Conservation (phyloP, 2,797 vertebrate species). For the Oreochromis grahami region DNA sequence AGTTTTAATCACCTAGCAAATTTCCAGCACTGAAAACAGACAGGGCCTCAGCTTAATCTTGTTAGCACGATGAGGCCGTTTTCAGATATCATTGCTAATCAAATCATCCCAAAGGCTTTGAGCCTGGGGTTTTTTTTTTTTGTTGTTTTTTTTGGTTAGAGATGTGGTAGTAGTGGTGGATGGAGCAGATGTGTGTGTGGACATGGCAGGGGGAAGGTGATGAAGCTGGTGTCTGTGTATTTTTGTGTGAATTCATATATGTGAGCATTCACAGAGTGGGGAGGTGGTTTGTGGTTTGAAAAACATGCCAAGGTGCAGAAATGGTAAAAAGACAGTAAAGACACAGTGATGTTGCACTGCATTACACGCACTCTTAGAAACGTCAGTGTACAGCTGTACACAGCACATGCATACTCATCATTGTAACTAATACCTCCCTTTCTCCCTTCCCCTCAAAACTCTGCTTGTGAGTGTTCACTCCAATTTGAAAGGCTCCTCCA, state of each 20-base stretch:
- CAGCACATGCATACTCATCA: conserved; percentile 14
- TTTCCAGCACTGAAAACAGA: conserved; percentile 83
- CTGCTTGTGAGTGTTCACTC: conserved; percentile 67
- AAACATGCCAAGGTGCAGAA: not conserved
- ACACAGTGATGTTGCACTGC: not conserved
- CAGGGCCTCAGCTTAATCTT: conserved; percentile 86
- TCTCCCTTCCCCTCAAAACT: conserved; percentile 39
- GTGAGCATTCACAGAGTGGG: not conserved
- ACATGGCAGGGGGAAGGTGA: not conserved
- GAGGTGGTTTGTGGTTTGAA: not conserved
- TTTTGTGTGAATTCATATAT: conserved; percentile 35
- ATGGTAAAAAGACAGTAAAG: not conserved
- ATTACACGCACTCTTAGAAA: not conserved
- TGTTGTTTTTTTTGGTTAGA: conserved; percentile 3
- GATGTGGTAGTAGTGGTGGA: conserved; percentile 28
- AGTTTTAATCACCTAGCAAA: conserved; percentile 83
- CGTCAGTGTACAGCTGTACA: not conserved
- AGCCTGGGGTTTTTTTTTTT: conserved; percentile 40
- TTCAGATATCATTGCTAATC: conserved; percentile 88
- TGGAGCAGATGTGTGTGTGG: conserved; percentile 26
- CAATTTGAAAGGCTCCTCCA: conserved; percentile 72
- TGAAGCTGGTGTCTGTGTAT: conserved; percentile 33
- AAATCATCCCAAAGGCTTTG: conserved; percentile 86
- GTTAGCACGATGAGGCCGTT: conserved; percentile 87
- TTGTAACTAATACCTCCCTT: conserved; percentile 12